These are phyloP conservation scores for Metellina segmentata DNA, from an alignment of 2,888 invertebrate species.

Conservation along the genomic window DNA sequence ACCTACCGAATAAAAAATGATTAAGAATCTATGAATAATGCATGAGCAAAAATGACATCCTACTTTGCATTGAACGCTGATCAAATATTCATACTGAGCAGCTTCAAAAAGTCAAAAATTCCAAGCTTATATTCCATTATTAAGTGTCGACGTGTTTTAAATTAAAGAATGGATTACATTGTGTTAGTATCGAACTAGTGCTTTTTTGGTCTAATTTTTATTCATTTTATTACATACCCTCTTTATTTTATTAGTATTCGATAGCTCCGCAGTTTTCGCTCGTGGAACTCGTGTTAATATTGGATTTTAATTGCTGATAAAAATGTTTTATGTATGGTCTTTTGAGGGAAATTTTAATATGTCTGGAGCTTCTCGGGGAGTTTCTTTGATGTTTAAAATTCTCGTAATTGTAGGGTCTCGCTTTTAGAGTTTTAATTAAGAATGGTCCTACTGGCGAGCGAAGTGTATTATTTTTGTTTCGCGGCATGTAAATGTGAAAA, in stretches of 20 bases:
- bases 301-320: conserved; percentile 66
- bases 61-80: conserved; percentile 70
- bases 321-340: conserved; percentile 17
- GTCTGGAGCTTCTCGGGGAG: background rate
- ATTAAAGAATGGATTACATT: conserved; percentile 67
- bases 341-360: conserved; percentile 38
- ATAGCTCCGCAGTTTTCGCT: conserved; percentile 29
- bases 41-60: conserved; percentile 69
- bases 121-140: conserved; percentile 17
- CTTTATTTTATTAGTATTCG: conserved; percentile 37
- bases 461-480: too few species aligned
- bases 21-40: conserved; percentile 65
- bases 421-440: conserved; percentile 25
- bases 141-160: conserved; percentile 38
- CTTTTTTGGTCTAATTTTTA: conserved; percentile 16
- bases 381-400: conserved; percentile 14
- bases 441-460: too few species aligned
- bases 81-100: conserved; percentile 70
- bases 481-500: too few species aligned
- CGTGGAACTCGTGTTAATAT: conserved; percentile 51
- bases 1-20: conserved; percentile 25
- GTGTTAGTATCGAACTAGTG: conserved; percentile 46
- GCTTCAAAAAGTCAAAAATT: conserved; percentile 60
- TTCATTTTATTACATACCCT: background rate
- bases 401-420: background rate